Percentiles rank a stretch among this genome's conserved stretches.
Evolutionary conservation across 2,888 invertebrate species (phyloP).

Genomic region (Nomada lathburiana): DNA sequence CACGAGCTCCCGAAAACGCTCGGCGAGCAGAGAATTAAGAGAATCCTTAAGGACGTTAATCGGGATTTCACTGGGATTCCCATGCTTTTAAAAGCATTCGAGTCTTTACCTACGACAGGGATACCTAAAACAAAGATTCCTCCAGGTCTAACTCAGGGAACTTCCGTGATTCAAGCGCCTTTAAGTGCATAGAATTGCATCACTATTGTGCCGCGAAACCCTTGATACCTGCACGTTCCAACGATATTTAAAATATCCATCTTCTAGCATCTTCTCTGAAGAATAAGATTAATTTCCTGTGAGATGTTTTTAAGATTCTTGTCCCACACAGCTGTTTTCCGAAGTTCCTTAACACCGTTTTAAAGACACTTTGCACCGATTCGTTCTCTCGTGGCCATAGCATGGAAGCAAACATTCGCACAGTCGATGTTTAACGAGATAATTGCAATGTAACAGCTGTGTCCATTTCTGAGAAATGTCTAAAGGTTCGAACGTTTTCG

Average conservation of each 20-base stretch:
- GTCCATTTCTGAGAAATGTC: neutral
- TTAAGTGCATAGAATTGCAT: neutral
- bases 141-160: neutral
- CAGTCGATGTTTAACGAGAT: constrained; percentile 11
- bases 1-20: neutral
- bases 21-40: neutral
- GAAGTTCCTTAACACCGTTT: neutral
- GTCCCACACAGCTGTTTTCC: too few relatives aligned
- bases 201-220: neutral
- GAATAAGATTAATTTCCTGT: too few relatives aligned
- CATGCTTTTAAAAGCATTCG: neutral
- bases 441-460: constrained; percentile 18
- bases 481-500: neutral
- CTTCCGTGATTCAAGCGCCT: neutral
- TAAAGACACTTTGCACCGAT: neutral
- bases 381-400: neutral
- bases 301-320: too few relatives aligned
- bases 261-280: too few relatives aligned
- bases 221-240: too few relatives aligned
- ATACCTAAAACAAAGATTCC: neutral
- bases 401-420: neutral
- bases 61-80: neutral
- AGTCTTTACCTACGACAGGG: neutral
- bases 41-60: neutral
- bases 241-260: too few relatives aligned